Base-by-base conservation (phyloP, 2,113 vertebrate species). In the Eptatretus burgeri region DNA sequence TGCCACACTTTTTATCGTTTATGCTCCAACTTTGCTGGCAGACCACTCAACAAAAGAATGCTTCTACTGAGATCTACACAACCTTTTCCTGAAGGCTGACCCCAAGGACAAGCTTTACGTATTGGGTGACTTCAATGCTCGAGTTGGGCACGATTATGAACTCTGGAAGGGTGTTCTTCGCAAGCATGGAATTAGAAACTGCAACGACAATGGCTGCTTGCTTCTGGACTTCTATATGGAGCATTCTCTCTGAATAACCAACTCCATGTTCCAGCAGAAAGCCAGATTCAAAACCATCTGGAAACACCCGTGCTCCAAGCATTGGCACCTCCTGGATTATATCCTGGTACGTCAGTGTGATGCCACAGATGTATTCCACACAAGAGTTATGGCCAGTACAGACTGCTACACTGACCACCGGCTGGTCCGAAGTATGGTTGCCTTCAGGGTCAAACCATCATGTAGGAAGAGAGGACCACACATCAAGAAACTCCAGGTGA, bases 321-420 rank as follows among this genome's bases (percentile, higher is more conserved):
- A 56, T 56, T 56, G 52, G 52, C 52, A 56, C 17, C 52, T 56
- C 14, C 52, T 56, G 52, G 52, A 56, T 56, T 56, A 56, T 17
- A 56, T 56, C 52, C 52, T 56, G 14, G 52, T 56, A 5, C 17
- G 52, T 17, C 52, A 56, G 17, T 14, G 17, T 14, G 52, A 56
- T 56, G 52, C 52, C 14, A 56, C 14, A 2, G 8, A 56, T 17
- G 17, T 56, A 56, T 17, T 56, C 14, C 52, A 56, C 52, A 56
- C 52, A 14, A 56, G 52, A 56, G 52, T 56, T 56, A 56, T 56
- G 52, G 5, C 52, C 52, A 56, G 52, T 17, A 56, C 52, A 16
- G 52, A 56, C 52, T 56, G 52, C 52, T 56, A 56, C 17, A 56
- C 5, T 16, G 52, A 56, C 52, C 52, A 56, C 52, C 14, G 52